These are phyloP conservation scores for Strigamia maritima DNA, from an alignment of 2,888 invertebrate species.

Conservation along the genomic window DNA sequence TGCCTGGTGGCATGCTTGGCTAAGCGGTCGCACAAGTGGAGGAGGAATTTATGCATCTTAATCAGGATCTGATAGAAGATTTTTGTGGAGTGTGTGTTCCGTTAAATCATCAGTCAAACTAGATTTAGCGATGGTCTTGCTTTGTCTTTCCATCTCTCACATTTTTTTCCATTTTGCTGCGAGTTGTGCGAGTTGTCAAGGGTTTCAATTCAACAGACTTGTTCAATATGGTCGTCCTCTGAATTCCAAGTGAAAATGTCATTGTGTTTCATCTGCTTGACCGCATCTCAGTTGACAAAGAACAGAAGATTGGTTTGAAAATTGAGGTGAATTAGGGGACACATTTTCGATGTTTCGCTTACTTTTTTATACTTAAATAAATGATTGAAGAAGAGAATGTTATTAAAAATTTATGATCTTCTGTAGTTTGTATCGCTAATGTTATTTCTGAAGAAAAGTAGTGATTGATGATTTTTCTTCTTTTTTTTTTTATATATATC, in stretches of 20 bases:
- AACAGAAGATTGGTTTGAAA: background rate
- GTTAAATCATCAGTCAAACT: slow-evolving; percentile 13
- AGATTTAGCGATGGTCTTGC: background rate
- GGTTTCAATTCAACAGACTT: slow-evolving; percentile 1
- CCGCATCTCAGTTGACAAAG: background rate
- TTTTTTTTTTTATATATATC: too few relatives aligned
- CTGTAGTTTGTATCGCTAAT: background rate
- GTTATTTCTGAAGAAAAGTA: background rate
- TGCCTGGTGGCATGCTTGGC: slow-evolving; percentile 15
- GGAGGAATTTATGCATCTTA: slow-evolving; percentile 24
- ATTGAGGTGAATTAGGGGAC: background rate
- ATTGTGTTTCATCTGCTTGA: slow-evolving; percentile 25
- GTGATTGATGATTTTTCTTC: background rate
- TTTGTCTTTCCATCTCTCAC: background rate
- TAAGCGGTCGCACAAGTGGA: background rate
- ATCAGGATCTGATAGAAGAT: slow-evolving; percentile 6
- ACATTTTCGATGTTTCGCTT: background rate
- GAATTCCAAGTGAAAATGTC: slow-evolving; percentile 9
- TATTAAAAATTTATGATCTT: background rate
- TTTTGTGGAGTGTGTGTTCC: background rate
- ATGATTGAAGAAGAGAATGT: background rate
- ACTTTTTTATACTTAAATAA: background rate
- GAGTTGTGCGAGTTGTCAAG: background rate
- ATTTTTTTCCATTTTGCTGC: background rate
- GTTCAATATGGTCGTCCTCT: slow-evolving; percentile 16